phyloP scores from a whole-genome alignment of 1,140 invertebrate species.

The Sinella curviseta region DNA sequence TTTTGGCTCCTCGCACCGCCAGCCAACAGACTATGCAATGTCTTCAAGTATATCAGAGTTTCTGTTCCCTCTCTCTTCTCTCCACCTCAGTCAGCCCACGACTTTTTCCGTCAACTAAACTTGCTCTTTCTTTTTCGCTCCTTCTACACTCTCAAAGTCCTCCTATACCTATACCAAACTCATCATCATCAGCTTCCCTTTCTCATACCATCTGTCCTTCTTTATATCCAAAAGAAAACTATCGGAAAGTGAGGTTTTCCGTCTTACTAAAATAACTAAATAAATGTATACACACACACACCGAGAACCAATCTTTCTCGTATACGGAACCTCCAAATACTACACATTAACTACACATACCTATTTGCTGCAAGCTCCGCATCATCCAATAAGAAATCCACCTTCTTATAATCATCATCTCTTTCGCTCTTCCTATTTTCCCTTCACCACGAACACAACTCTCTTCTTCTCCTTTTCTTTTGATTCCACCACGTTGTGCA shows the following conservation, averaged over 20 bases:
- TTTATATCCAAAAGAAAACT: not conserved
- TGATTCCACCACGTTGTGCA: conserved; percentile 11
- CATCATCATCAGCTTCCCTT: conserved; percentile 5
- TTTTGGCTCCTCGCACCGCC: not conserved
- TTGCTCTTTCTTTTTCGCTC: not conserved
- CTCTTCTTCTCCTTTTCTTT: not conserved
- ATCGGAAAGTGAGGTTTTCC: not conserved
- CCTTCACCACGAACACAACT: not conserved
- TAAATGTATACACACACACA: not conserved
- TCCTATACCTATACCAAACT: not conserved
- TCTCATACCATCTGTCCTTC: not conserved
- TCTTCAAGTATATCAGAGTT: too few relatives aligned
- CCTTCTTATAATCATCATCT: conserved; percentile 6
- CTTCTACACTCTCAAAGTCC: conserved; percentile 3
- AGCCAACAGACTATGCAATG: not conserved
- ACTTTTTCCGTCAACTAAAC: not conserved
- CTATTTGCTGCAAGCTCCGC: not conserved
- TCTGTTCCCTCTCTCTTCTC: too few relatives aligned
- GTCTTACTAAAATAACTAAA: not conserved
- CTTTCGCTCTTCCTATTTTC: not conserved
- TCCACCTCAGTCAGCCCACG: not conserved
- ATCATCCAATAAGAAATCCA: not conserved
- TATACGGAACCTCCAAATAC: too few relatives aligned
- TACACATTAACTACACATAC: not conserved
- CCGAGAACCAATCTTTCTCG: not conserved